Evolutionary conservation across 2,797 vertebrate genomes (phyloP), one percentile per base, ranked within the genome.

Genomic region (Odontamblyopus rebecca): DNA sequence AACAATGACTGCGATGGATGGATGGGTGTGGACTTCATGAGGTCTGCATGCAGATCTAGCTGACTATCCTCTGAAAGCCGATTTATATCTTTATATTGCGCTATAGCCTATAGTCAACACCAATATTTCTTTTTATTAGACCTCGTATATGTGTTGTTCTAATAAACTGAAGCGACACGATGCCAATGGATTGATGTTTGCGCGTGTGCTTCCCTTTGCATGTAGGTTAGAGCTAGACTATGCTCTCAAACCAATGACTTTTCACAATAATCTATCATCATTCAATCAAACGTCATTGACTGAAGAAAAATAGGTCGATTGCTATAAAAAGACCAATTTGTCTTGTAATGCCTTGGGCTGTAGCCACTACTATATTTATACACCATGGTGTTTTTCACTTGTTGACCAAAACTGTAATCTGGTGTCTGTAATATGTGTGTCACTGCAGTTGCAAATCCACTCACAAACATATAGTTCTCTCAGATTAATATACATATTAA

Each of bases 1-100:
- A 93, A 93, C 90, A 91, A 91, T 91, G 91, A 92, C 84, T 90
- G 90, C 88, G 75, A 71, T 75, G 85, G 86, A 87, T 86, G 78
- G 82, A 86, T 87, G 92, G 91, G 91, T 89, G 91, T 91, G 92
- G 91, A 92, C 91, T 85, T 83, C 88, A 80, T 48, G 74, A 87
- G 75, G 68, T 86, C 74, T 75, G n/a, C 15, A 16, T 73, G 82
- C 78, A 78, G 82, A 78, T 81, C 77, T 18, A 69, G 23, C 67
- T n/a, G 51, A 81, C 30, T 30, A 77, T 78, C 73, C 61, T 80
- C 70, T 70, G 15, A 59, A 18, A 41, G 16, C 6, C 44, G 16
- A 27, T 6, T 71, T 71, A 2, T 75, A 72, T 77, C 63, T 74
- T 64, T 67, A 8, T 23, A 0, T 15, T 1, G 4, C 44, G 3